These are phyloP conservation scores for Sarcophaga bullata DNA, from an alignment of 1,140 invertebrate species.

Conservation along the genomic window DNA sequence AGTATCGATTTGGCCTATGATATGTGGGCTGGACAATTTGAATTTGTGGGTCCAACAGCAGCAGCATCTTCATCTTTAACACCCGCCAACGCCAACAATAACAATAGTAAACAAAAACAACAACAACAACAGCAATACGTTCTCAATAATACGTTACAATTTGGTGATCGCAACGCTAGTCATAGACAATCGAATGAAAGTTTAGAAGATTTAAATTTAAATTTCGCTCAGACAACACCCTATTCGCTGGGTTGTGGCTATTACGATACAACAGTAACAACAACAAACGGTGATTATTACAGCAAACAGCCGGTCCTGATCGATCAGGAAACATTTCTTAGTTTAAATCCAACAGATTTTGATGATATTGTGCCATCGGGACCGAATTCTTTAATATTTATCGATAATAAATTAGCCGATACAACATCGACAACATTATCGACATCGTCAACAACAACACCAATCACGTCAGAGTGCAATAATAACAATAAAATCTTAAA, in stretches of 20 bases:
- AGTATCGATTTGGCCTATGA: conserved; percentile 80
- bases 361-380: conserved; percentile 64
- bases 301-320: conserved; percentile 58
- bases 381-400: conserved; percentile 59
- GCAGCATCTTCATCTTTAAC: conserved; percentile 32
- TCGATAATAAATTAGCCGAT: conserved; percentile 57
- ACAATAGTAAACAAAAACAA: conserved; percentile 4
- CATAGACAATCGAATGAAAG: conserved; percentile 57
- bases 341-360: conserved; percentile 63
- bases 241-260: conserved; percentile 54
- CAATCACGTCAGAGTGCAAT: conserved; percentile 45
- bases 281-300: conserved; percentile 34
- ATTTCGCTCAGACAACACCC: conserved; percentile 54
- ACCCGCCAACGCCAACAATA: conserved; percentile 47
- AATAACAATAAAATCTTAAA: conserved; percentile 57
- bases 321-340: conserved; percentile 64
- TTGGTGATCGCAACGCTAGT: conserved; percentile 52
- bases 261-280: conserved; percentile 40
- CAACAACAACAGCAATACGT: conserved; percentile 32
- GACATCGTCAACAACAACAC: conserved; percentile 52
- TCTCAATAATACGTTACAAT: conserved; percentile 50
- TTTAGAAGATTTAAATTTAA: conserved; percentile 63
- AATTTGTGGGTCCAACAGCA: conserved; percentile 73
- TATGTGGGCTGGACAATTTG: conserved; percentile 88
- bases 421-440: conserved; percentile 50